Evolutionary conservation across 2,797 vertebrate species (phyloP), one percentile per base, ranked within the genome.

Genomic region (Mallotus villosus): DNA sequence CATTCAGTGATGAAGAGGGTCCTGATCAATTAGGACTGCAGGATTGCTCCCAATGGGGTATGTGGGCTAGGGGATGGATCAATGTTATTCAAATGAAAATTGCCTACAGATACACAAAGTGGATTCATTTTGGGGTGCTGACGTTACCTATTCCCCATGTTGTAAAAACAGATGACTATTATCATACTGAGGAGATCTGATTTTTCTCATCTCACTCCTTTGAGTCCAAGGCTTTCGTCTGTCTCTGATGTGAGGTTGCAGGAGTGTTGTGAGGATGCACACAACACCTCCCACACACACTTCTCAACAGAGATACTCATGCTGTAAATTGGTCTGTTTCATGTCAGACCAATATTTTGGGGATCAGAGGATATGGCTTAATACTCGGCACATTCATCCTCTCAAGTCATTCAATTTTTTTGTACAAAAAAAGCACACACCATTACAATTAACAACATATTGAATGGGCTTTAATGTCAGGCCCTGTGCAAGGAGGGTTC

Each of bases 1-100:
- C 81, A 85, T 87, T 80, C 17, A 83, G 62, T 72, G 74, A 81
- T 71, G 70, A 84, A 83, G 74, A 81, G 53, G 70, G 76, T 74
- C 81, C 67, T 57, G 86, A 88, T 90, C 85, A 86, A 90, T 88
- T 87, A 86, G 74, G 77, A 81, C 82, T 83, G 81, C 82, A 74
- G 81, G 85, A 87, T 84, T 78, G 60, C 74, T 80, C 84, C 85
- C 90, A 71, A 63, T 67, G 84, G 85, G 88, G 82, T 67, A 34
- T 37, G 11, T 14, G 64, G 64, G 73, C 78, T 65, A 9, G 25
- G 22, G 76, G 80, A 73, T 75, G 37, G 84, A 91, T 92, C 88
- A 88, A 88, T 89, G 77, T 55, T 82, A 84, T 88, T 87, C 78
- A 91, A 90, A 90, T 88, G 80, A 87, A 80, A 70, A 60, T 79